A percentile compares a stretch with the other conserved stretches of the same genome.
These are phyloP conservation scores for Drosophila mojavensis DNA, from an alignment of 1,140 invertebrate species.

Conservation along the genomic window DNA sequence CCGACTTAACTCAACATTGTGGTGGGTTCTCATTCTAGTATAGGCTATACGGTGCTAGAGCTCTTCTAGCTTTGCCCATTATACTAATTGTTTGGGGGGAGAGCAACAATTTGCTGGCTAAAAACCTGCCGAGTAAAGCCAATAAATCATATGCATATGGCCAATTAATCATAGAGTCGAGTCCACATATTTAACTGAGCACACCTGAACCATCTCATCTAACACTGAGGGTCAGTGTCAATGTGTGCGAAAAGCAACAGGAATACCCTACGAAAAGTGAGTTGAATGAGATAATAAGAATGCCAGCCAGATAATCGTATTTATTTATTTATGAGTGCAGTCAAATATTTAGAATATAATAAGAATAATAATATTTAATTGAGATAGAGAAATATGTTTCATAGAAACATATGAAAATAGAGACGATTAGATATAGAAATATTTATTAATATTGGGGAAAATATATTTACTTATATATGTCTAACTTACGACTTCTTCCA, in stretches of 20 bases:
- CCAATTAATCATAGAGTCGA: constrained; percentile 67
- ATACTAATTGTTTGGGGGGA: constrained; percentile 56
- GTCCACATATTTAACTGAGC: constrained; percentile 27
- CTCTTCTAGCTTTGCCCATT: constrained; percentile 47
- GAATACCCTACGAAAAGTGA: background rate
- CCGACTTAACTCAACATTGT: background rate
- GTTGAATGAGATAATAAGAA: background rate
- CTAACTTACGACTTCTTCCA: too few relatives aligned
- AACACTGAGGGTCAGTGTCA: background rate
- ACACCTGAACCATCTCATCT: constrained; percentile 57
- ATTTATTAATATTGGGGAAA: too few relatives aligned
- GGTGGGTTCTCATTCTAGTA: background rate
- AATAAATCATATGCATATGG: constrained; percentile 66
- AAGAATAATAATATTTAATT: too few relatives aligned
- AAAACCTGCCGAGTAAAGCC: constrained; percentile 41
- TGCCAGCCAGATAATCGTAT: too few relatives aligned
- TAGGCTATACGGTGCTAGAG: background rate
- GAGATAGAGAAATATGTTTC: too few relatives aligned
- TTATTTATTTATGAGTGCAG: too few relatives aligned
- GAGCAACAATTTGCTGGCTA: constrained; percentile 30
- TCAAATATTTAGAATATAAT: too few relatives aligned
- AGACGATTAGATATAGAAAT: too few relatives aligned
- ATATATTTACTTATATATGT: too few relatives aligned
- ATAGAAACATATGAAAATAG: too few relatives aligned
- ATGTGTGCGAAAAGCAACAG: background rate